Evolutionary conservation across 2,113 vertebrate species (phyloP).

Genomic region (Neogobius melanostomus): DNA sequence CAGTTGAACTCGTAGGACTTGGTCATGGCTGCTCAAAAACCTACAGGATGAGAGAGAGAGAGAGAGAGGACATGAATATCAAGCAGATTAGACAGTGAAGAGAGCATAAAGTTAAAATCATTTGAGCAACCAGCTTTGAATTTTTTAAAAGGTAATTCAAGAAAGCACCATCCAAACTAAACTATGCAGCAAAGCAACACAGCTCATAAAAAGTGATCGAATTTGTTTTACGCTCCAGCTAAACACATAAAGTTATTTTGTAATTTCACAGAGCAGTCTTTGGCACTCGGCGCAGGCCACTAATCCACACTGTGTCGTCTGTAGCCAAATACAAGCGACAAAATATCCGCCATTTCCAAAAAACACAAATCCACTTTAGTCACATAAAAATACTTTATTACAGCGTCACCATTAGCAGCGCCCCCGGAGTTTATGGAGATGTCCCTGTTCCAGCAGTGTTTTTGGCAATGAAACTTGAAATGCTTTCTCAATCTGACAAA

Average conservation of each 20-base stretch:
- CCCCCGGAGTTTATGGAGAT: background rate
- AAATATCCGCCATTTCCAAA: background rate
- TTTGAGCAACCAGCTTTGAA: too few relatives aligned
- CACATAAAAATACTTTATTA: background rate
- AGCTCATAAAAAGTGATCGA: too few relatives aligned
- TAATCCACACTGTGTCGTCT: background rate
- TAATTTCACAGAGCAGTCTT: background rate
- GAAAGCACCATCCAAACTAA: too few relatives aligned
- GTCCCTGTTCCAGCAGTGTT: background rate
- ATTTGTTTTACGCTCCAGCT: background rate
- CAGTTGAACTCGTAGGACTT: conserved; percentile 99
- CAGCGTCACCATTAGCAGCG: background rate
- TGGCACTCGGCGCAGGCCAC: background rate
- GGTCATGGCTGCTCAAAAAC: conserved; percentile 87
- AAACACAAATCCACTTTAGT: background rate
- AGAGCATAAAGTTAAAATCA: too few relatives aligned
- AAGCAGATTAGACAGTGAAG: background rate
- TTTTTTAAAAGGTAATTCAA: too few relatives aligned
- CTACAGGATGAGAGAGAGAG: conserved; percentile 64
- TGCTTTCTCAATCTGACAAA: background rate
- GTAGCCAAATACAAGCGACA: background rate
- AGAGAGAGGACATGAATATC: conserved; percentile 28
- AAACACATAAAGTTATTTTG: background rate
- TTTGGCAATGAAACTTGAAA: background rate
- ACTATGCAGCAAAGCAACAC: too few relatives aligned